phyloP scores from a whole-genome alignment of 64 coral and sea anemone genomes.

The Actinia tenebrosa region DNA sequence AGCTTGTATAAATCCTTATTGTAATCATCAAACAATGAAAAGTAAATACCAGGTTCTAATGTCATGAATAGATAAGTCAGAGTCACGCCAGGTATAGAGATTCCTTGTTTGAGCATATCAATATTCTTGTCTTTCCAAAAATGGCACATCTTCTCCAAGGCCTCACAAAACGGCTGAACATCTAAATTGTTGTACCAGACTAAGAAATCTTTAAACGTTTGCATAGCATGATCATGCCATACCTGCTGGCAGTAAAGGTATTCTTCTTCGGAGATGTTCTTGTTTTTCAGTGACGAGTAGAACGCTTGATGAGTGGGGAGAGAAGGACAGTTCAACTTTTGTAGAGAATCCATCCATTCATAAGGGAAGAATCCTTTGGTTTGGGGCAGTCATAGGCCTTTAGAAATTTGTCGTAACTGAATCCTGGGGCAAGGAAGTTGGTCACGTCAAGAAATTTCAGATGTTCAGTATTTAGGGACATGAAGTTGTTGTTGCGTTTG shows the following conservation, averaged over 20 bases:
- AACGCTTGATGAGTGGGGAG: conserved; percentile 19
- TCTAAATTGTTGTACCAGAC: conserved; percentile 35
- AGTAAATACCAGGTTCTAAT: conserved; percentile 11
- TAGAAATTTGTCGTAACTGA: conserved; percentile 29
- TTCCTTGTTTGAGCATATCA: conserved; percentile 33
- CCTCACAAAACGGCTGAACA: conserved; percentile 2
- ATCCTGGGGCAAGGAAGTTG: conserved; percentile 35
- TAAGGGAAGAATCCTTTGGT: conserved; percentile 30
- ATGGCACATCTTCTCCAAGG: conserved; percentile 33
- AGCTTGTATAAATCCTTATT: conserved; percentile 16
- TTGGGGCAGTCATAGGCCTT: conserved; percentile 37
- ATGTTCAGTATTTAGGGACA: conserved; percentile 14
- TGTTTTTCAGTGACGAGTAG: conserved; percentile 2
- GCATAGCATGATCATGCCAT: conserved; percentile 22
- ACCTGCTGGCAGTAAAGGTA: conserved; percentile 26
- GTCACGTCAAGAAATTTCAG: conserved; percentile 25
- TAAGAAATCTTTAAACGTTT: conserved; percentile 26
- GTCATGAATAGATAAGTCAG: conserved; percentile 29
- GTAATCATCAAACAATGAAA: conserved; percentile 30
- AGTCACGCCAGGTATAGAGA: conserved; percentile 32
- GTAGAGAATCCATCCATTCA: conserved; percentile 11
- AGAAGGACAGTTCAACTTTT: background rate
- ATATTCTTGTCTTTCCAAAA: conserved; percentile 38
- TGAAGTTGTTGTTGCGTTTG: conserved; percentile 29
- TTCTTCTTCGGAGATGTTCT: conserved; percentile 1